These are phyloP conservation scores for Patella caerulea DNA, from an alignment of 2,888 invertebrate genomes.

Conservation along the genomic window DNA sequence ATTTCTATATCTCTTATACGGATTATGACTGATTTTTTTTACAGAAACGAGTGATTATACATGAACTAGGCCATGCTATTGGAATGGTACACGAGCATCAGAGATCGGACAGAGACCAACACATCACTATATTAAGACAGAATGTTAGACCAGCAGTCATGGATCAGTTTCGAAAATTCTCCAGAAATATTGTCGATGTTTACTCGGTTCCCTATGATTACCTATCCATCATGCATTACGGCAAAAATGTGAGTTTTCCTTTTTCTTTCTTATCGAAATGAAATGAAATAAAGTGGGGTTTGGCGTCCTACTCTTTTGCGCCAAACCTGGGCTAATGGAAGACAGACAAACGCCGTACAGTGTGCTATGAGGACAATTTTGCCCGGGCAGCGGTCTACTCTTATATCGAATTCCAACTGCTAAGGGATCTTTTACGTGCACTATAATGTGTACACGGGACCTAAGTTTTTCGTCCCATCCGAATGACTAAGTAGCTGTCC, in stretches of 20 bases:
- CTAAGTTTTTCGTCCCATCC: too few species aligned
- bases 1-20: too few species aligned
- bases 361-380: too few species aligned
- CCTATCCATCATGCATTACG: constrained; percentile 25
- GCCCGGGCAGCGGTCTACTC: too few species aligned
- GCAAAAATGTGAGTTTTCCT: constrained; percentile 18
- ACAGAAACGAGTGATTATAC: constrained; percentile 25
- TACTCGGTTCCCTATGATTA: constrained; percentile 18
- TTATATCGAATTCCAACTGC: too few species aligned
- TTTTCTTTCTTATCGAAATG: not conserved
- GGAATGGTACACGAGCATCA: constrained; percentile 25
- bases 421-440: too few species aligned
- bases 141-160: constrained; percentile 14
- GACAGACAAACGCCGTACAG: too few species aligned
- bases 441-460: too few species aligned
- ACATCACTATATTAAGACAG: constrained; percentile 10
- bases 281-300: too few species aligned
- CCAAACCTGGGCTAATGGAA: too few species aligned
- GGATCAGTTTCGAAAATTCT: constrained; percentile 18
- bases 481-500: too few species aligned
- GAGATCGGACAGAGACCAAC: constrained; percentile 14
- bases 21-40: not conserved
- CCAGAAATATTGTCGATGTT: constrained; percentile 8
- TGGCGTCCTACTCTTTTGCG: too few species aligned
- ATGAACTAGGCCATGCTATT: constrained; percentile 23